Base-by-base conservation (phyloP, 1,140 invertebrate species). In the Ceratitis capitata region DNA sequence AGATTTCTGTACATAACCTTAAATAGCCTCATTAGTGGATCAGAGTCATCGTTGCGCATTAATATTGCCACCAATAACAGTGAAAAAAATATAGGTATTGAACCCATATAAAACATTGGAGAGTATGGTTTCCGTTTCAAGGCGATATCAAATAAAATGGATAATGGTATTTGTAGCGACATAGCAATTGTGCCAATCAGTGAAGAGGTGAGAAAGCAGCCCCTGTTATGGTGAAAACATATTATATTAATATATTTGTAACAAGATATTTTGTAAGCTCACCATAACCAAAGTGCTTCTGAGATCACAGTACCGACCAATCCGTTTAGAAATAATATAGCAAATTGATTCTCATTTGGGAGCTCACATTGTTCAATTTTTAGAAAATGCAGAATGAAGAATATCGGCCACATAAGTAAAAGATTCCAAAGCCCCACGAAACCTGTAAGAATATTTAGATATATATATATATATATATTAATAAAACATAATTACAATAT, bases 201-300 rank as follows among this genome's bases (percentile, higher is more conserved):
- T 32, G 97, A 97, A 45, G 97, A 97, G 23, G 97, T 98, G 87
- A 98, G 92, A 92, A 98, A 97, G 92, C 97, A 97, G 39, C 96
- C 97, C 96, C 96, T 97, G 87, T 91, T 85, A 86, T 86, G 32
- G 87, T 88, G 29, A 92, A 92, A 85, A 86, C 82, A 35, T 86
- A 87, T 87, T 74, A 86, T 23, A 53, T 53, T 10, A n/a, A 19
- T 74, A 42, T 83, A 78, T 39, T 26, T 26, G 23, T 9, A 82
- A 78, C 32, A 2, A 26, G 10, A n/a, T 45, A 47, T 5, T n/a
- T n/a, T 53, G 49, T 82, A 82, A 23, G 10, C 47, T 49, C 1
- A 97, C 96, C 97, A 98, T 45, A 98, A 92, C 97, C 97, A 98
- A 64, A 98, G 92, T 42, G 96, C 95, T 93, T 98, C 96, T 6